Conservation (phyloP, 1,140 invertebrate genomes). For the Chironomus striatipennis region DNA sequence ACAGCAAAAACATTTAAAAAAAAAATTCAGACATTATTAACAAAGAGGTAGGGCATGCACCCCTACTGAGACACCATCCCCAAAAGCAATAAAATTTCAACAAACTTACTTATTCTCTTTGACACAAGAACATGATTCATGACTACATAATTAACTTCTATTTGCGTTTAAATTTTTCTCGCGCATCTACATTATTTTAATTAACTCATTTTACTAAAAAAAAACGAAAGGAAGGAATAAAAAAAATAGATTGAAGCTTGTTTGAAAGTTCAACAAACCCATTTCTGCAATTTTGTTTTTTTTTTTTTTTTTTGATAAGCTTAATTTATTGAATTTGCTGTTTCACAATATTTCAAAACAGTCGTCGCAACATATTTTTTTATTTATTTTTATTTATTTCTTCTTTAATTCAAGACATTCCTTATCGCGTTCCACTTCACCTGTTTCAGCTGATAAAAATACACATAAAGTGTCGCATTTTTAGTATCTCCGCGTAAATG, state of each 20-base stretch:
- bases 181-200: too few species aligned
- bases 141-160: too few species aligned
- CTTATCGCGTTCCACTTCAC: constrained; percentile 22
- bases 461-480: background rate
- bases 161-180: too few species aligned
- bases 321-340: background rate
- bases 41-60: too few species aligned
- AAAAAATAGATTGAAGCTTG: too few species aligned
- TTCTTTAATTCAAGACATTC: background rate
- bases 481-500: background rate
- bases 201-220: too few species aligned
- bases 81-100: too few species aligned
- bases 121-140: too few species aligned
- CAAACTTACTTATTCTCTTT: too few species aligned
- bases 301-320: background rate
- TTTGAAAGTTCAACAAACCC: background rate
- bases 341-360: background rate
- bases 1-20: too few species aligned
- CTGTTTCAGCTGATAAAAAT: background rate
- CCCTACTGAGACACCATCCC: too few species aligned
- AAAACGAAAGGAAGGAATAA: background rate
- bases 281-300: background rate
- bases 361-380: background rate
- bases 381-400: background rate
- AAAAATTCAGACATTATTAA: too few species aligned